Evolutionary conservation across 2,888 invertebrate genomes (phyloP).

Genomic region (Saturnia japonica): DNA sequence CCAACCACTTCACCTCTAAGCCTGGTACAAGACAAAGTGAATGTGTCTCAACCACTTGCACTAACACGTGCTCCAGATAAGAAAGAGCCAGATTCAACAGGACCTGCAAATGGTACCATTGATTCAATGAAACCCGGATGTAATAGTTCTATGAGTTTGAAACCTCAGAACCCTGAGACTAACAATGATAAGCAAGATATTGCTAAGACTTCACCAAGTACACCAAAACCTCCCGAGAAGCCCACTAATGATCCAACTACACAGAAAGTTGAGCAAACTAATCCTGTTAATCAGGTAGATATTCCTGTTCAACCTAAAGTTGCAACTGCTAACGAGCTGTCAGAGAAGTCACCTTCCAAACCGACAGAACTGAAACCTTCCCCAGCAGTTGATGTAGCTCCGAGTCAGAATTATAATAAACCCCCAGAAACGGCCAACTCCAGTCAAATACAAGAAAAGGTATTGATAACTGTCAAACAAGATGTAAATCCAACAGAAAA

Average conservation of each 20-base stretch:
- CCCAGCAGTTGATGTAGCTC: constrained; percentile 68
- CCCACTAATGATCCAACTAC: constrained; percentile 53
- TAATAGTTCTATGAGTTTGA: constrained; percentile 57
- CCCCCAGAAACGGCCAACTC: constrained; percentile 71
- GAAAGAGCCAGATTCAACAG: constrained; percentile 69
- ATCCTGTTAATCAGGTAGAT: constrained; percentile 49
- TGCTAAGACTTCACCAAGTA: constrained; percentile 73
- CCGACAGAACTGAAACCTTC: constrained; percentile 66
- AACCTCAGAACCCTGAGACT: constrained; percentile 66
- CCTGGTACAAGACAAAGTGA: constrained; percentile 69
- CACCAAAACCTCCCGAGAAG: constrained; percentile 74
- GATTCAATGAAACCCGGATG: constrained; percentile 67
- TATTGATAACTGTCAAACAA: constrained; percentile 48
- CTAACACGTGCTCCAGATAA: constrained; percentile 75
- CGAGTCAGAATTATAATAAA: constrained; percentile 67
- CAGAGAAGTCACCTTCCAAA: constrained; percentile 68
- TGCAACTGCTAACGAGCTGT: constrained; percentile 64
- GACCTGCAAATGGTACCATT: constrained; percentile 70
- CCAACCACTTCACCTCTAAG: constrained; percentile 69
- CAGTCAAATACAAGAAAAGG: constrained; percentile 57
- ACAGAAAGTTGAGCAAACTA: constrained; percentile 60
- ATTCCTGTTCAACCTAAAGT: constrained; percentile 63
- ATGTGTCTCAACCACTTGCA: constrained; percentile 62
- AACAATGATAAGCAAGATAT: constrained; percentile 73
- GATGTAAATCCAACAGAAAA: constrained; percentile 49